Conservation (phyloP, 2,113 vertebrate genomes). For the Paramormyrops kingsleyae region DNA sequence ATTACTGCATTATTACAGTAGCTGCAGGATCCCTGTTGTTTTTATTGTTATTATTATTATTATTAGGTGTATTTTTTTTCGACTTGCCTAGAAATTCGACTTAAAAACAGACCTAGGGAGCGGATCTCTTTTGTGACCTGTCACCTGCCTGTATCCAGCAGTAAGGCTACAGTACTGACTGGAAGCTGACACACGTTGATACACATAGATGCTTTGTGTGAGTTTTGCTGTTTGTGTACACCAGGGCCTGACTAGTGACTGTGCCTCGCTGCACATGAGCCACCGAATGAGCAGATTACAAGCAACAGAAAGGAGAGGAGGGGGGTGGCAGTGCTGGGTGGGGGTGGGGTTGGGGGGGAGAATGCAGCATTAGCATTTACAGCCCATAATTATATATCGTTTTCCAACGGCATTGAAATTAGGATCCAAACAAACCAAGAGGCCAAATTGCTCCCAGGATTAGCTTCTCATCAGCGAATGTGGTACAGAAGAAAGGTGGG, state of each 20-base stretch:
- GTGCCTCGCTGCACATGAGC: constrained; percentile 39
- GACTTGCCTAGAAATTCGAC: neutral
- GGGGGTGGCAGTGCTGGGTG: neutral
- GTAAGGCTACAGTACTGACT: neutral
- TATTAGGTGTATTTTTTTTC: neutral
- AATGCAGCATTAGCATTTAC: constrained; percentile 59
- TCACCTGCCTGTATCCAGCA: neutral
- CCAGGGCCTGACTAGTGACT: constrained; percentile 26
- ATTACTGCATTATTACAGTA: neutral
- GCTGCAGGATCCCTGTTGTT: neutral
- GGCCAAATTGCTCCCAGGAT: constrained; percentile 53
- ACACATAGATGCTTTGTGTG: neutral
- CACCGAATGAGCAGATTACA: constrained; percentile 31
- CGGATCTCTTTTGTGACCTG: neutral
- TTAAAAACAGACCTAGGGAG: neutral
- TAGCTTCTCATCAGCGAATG: constrained; percentile 47
- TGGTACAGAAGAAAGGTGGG: constrained; percentile 15
- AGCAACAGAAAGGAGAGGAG: constrained; percentile 4
- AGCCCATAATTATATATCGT: constrained; percentile 65
- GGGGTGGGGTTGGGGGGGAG: constrained; percentile 36
- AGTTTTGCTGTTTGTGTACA: constrained; percentile 22
- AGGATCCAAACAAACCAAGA: constrained; percentile 65
- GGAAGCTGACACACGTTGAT: neutral
- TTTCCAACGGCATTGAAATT: constrained; percentile 61
- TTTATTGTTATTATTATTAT: neutral